Evolutionary conservation across 1,140 invertebrate species (phyloP).

Genomic region (Brachystomella parvula): DNA sequence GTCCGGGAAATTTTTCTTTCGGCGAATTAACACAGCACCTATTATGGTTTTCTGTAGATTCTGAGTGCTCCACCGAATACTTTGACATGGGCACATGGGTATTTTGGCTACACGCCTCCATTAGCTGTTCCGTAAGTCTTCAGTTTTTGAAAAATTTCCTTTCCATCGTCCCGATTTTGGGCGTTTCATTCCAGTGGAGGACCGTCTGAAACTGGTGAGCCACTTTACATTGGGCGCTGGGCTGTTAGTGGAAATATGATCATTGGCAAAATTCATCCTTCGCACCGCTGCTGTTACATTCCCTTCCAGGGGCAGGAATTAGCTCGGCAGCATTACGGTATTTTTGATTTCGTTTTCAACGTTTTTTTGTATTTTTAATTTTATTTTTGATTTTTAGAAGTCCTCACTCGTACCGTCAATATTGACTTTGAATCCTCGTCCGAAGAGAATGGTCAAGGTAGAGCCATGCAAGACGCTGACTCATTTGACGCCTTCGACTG

Average conservation of each 20-base stretch:
- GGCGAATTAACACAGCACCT: too few species aligned
- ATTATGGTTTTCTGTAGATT: neutral
- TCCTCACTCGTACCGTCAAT: neutral
- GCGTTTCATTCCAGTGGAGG: neutral
- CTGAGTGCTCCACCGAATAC: neutral
- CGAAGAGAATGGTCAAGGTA: too few species aligned
- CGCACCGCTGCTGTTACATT: conserved; percentile 11
- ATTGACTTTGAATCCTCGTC: neutral
- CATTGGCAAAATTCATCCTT: conserved; percentile 7
- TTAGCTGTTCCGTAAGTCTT: neutral
- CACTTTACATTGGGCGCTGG: conserved; percentile 2
- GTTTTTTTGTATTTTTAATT: too few species aligned
- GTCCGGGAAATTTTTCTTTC: too few species aligned
- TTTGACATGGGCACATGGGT: neutral
- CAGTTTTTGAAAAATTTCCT: neutral
- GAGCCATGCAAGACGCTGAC: too few species aligned
- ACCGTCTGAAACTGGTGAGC: conserved; percentile 6
- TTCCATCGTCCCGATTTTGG: neutral
- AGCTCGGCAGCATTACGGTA: neutral
- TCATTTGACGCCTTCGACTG: too few species aligned
- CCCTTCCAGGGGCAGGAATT: neutral
- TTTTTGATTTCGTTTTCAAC: too few species aligned
- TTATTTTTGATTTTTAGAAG: too few species aligned
- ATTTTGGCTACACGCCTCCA: neutral
- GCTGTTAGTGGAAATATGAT: neutral